These are phyloP conservation scores for Anoplolepis gracilipes DNA, from an alignment of 1,140 invertebrate genomes.

Conservation along the genomic window DNA sequence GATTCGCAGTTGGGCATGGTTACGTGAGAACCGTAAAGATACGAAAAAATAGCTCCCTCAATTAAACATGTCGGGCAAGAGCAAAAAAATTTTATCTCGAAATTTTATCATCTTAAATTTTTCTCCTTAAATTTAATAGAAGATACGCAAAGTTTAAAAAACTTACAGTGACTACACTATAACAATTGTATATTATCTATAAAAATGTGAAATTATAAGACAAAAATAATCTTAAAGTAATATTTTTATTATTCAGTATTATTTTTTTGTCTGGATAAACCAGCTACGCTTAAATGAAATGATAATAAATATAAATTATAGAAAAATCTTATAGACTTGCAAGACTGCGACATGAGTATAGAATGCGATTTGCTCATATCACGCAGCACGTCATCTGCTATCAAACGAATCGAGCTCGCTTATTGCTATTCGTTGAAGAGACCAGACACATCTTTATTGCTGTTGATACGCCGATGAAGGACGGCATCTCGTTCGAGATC, in stretches of 20 bases:
- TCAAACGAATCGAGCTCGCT: slow-evolving; percentile 12
- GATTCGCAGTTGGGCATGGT: neutral
- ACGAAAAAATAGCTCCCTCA: neutral
- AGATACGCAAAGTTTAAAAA: neutral
- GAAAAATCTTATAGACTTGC: neutral
- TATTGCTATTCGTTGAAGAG: slow-evolving; percentile 12
- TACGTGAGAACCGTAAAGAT: neutral
- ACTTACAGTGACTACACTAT: neutral
- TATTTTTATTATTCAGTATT: neutral
- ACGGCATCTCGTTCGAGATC: slow-evolving; percentile 32
- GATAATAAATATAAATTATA: neutral
- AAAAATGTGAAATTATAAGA: neutral
- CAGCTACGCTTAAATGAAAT: neutral
- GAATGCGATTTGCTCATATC: neutral
- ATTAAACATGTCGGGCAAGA: neutral
- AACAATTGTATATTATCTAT: neutral
- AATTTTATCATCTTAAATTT: neutral
- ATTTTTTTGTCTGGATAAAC: neutral
- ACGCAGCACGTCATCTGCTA: neutral
- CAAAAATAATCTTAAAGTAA: neutral
- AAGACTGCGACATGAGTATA: neutral
- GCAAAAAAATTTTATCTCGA: neutral
- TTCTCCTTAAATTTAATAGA: neutral
- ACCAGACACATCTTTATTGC: slow-evolving; percentile 47
- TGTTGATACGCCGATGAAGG: slow-evolving; percentile 32